These are phyloP conservation scores for Cephus pygmeus DNA, from an alignment of 2,888 invertebrate genomes.

Conservation along the genomic window DNA sequence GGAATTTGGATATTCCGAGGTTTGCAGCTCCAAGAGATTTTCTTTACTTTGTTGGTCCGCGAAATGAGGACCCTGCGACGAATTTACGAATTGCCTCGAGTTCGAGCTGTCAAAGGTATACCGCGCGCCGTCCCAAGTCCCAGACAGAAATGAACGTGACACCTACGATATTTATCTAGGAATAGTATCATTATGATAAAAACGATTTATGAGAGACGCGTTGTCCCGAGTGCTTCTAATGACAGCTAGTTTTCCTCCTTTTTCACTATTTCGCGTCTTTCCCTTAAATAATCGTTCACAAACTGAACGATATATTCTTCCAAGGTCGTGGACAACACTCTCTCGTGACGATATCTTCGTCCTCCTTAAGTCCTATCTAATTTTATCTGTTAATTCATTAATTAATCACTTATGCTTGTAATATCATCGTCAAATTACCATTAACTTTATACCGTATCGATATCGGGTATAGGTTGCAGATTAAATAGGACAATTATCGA, in stretches of 20 bases:
- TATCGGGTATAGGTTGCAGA: constrained; percentile 18
- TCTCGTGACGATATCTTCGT: constrained; percentile 57
- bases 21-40: too few species aligned
- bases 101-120: neutral
- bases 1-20: constrained; percentile 16
- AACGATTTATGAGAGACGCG: constrained; percentile 55
- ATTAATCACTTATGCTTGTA: constrained; percentile 31
- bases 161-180: constrained; percentile 55
- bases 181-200: constrained; percentile 60
- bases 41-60: too few species aligned
- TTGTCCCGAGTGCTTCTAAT: constrained; percentile 11
- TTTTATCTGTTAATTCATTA: constrained; percentile 41
- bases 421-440: constrained; percentile 23
- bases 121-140: neutral
- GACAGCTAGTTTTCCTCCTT: too few species aligned
- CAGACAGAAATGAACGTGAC: constrained; percentile 56
- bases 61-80: too few species aligned
- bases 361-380: constrained; percentile 54
- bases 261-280: neutral
- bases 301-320: too few species aligned
- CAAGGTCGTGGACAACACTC: constrained; percentile 27
- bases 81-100: too few species aligned
- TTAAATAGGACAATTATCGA: constrained; percentile 23
- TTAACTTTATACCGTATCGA: constrained; percentile 19
- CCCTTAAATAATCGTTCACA: too few species aligned